Evolutionary conservation across 2,797 vertebrate species (phyloP).

Genomic region (Acrossocheilus fasciatus): DNA sequence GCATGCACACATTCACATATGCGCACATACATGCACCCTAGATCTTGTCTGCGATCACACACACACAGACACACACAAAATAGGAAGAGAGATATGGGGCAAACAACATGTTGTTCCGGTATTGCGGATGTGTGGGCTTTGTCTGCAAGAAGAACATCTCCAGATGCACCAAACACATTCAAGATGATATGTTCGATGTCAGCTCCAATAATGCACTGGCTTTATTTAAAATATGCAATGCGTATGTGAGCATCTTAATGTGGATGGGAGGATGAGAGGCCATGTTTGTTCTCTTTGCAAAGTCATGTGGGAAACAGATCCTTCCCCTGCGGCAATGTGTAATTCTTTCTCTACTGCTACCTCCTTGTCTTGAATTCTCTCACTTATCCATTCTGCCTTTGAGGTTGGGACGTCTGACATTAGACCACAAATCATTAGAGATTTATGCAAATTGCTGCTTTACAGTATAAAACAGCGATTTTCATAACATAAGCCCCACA

Average conservation of each 20-base stretch:
- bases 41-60: slow-evolving; percentile 23
- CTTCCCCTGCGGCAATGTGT: slow-evolving; percentile 35
- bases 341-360: slow-evolving; percentile 34
- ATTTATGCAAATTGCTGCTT: slow-evolving; percentile 28
- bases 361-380: slow-evolving; percentile 29
- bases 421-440: slow-evolving; percentile 4
- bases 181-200: slow-evolving; percentile 34
- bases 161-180: slow-evolving; percentile 38
- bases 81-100: slow-evolving; percentile 23
- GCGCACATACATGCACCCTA: slow-evolving; percentile 44
- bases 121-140: slow-evolving; percentile 1
- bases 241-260: slow-evolving; percentile 5
- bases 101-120: neutral
- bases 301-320: slow-evolving; percentile 58
- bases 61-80: slow-evolving; percentile 25
- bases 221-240: slow-evolving; percentile 13
- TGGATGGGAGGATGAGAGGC: slow-evolving; percentile 15
- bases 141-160: slow-evolving; percentile 6
- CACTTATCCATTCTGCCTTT: slow-evolving; percentile 33
- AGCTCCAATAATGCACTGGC: slow-evolving; percentile 31
- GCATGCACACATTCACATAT: slow-evolving; percentile 19
- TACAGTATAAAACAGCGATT: neutral
- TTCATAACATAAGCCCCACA: slow-evolving; percentile 10
- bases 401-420: slow-evolving; percentile 11
- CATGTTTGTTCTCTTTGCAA: slow-evolving; percentile 26